phyloP scores from a whole-genome alignment of 2,113 vertebrate species.

The Ctenodactylus gundi region DNA sequence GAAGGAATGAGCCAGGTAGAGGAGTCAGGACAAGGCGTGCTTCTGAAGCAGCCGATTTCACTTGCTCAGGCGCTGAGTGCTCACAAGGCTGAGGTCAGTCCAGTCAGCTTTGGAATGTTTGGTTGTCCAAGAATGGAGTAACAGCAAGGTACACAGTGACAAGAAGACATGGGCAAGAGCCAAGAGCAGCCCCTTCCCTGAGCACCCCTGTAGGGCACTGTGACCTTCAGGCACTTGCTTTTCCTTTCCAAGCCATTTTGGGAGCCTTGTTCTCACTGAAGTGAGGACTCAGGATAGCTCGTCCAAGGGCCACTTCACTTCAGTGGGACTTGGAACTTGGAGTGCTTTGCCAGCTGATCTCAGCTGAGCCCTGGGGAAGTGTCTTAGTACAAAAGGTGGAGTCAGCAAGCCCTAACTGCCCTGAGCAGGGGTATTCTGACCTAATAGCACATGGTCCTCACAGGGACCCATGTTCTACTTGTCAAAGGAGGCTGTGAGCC shows the following conservation, averaged over 20 bases:
- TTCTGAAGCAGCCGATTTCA: too few relatives aligned
- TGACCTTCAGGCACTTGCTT: neutral
- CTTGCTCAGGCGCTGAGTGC: neutral
- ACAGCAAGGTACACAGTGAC: neutral
- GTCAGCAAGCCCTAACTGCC: too few relatives aligned
- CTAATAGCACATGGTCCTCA: neutral
- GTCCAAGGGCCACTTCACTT: neutral
- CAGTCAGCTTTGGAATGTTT: neutral
- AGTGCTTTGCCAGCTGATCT: neutral
- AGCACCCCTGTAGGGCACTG: neutral
- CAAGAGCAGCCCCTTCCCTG: neutral
- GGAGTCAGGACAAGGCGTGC: neutral
- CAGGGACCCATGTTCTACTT: neutral
- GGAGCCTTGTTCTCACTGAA: neutral
- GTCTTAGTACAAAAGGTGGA: neutral
- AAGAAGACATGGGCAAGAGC: neutral
- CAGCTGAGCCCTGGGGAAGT: neutral
- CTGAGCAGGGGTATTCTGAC: neutral
- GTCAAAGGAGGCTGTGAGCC: neutral
- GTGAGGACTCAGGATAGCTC: fast-evolving
- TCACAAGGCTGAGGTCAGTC: neutral
- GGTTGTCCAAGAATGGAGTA: neutral
- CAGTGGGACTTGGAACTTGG: neutral
- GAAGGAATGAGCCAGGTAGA: neutral
- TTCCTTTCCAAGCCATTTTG: neutral